Evolutionary conservation across 2,113 vertebrate genomes (phyloP).

Genomic region (Channa argus): DNA sequence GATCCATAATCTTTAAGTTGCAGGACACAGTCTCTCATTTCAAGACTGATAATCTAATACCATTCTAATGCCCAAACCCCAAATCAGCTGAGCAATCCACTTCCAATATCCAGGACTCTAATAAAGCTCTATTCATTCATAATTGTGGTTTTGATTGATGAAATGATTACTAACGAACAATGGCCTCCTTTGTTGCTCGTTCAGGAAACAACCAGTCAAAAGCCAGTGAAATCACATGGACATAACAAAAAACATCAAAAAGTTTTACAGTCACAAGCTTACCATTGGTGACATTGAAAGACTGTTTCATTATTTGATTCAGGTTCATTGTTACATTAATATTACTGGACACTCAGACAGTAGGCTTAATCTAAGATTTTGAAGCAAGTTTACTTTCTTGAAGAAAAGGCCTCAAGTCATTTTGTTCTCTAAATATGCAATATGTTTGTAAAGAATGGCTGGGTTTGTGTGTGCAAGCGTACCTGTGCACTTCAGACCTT

Average conservation of each 20-base stretch:
- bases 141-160: slow-evolving; percentile 48
- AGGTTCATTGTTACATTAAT: slow-evolving; percentile 4
- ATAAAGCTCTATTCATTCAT: slow-evolving; percentile 54
- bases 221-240: slow-evolving; percentile 28
- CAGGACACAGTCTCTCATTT: background rate
- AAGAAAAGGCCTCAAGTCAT: too few relatives aligned
- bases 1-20: background rate
- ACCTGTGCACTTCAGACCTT: background rate
- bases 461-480: background rate
- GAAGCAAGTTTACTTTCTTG: too few relatives aligned
- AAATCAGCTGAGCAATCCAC: slow-evolving; percentile 45
- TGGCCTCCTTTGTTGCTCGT: slow-evolving; percentile 31
- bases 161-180: slow-evolving; percentile 60
- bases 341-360: background rate
- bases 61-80: slow-evolving; percentile 21
- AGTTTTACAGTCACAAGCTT: slow-evolving; percentile 15
- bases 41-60: background rate
- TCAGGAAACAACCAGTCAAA: slow-evolving; percentile 15
- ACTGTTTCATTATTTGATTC: background rate
- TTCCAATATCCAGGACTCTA: slow-evolving; percentile 31
- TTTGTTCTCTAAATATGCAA: background rate
- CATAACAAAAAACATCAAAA: background rate
- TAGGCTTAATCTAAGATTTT: too few relatives aligned
- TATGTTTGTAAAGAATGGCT: background rate
- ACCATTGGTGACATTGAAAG: background rate